Percentiles rank a stretch among this genome's conserved stretches.
Evolutionary conservation across 2,797 vertebrate genomes (phyloP).

Genomic region (Microctenopoma steveboyesi): DNA sequence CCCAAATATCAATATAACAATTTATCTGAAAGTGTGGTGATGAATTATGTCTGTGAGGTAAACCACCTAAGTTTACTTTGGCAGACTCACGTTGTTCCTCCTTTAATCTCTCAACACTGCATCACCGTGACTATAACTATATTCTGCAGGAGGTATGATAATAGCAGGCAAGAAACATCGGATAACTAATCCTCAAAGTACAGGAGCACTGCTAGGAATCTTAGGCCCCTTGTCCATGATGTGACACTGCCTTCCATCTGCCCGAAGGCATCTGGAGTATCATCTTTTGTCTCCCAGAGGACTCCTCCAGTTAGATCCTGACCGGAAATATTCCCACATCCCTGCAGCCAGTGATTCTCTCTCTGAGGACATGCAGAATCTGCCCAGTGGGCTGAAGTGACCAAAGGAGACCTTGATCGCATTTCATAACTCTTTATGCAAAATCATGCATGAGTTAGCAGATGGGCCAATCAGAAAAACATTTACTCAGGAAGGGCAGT

Average conservation of each 20-base stretch:
- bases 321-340: conserved; percentile 13
- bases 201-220: conserved; percentile 49
- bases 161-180: conserved; percentile 32
- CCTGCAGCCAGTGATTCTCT: conserved; percentile 9
- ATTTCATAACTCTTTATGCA: conserved; percentile 41
- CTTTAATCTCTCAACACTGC: conserved; percentile 19
- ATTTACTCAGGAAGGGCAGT: conserved; percentile 22
- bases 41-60: background rate
- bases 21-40: background rate
- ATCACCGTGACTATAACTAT: conserved; percentile 26
- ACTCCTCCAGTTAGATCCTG: conserved; percentile 18
- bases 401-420: conserved; percentile 29
- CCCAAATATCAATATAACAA: background rate
- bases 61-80: conserved; percentile 22
- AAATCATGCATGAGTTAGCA: conserved; percentile 52
- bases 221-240: conserved; percentile 50
- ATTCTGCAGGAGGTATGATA: conserved; percentile 53
- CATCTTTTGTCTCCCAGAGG: conserved; percentile 30
- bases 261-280: conserved; percentile 30
- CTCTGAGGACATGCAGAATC: conserved; percentile 27
- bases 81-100: conserved; percentile 16
- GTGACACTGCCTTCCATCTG: conserved; percentile 28
- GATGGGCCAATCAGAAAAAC: conserved; percentile 45
- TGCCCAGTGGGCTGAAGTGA: conserved; percentile 10
- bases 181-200: conserved; percentile 51